phyloP scores from a whole-genome alignment of 2,113 vertebrate species.

The Notarius quadriscutis region DNA sequence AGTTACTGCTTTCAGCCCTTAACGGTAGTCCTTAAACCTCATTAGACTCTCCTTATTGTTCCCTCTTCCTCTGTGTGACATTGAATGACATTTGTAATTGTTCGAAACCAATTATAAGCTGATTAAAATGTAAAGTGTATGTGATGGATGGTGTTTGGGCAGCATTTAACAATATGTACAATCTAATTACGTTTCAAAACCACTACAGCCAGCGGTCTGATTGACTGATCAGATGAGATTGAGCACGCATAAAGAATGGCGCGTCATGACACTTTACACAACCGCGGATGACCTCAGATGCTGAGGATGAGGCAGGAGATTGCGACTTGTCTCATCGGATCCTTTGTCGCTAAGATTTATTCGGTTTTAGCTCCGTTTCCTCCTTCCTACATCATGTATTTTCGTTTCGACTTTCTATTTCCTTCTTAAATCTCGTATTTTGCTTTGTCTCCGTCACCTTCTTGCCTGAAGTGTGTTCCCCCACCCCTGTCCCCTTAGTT shows the following conservation, averaged over 20 bases:
- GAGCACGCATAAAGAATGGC: neutral
- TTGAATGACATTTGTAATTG: conserved; percentile 22
- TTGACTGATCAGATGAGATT: neutral
- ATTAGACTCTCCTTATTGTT: neutral
- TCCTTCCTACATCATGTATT: no score
- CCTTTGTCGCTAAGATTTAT: neutral
- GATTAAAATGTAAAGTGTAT: conserved; percentile 19
- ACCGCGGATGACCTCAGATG: neutral
- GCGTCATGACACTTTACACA: neutral
- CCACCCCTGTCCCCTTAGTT: neutral
- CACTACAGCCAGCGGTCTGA: neutral
- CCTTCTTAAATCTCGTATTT: neutral
- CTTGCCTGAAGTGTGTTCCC: neutral
- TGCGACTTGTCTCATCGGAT: neutral
- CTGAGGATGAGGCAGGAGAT: neutral
- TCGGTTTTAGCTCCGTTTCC: no score
- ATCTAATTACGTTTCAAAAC: neutral
- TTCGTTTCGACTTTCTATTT: neutral
- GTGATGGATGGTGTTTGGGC: conserved; percentile 10
- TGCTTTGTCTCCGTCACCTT: neutral
- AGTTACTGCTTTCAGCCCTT: conserved; percentile 37
- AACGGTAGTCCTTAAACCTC: neutral
- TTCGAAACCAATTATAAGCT: conserved; percentile 23
- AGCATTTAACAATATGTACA: neutral
- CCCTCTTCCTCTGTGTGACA: neutral